These are phyloP conservation scores for Atherinomorus stipes DNA, from an alignment of 2,113 vertebrate species.

Conservation along the genomic window DNA sequence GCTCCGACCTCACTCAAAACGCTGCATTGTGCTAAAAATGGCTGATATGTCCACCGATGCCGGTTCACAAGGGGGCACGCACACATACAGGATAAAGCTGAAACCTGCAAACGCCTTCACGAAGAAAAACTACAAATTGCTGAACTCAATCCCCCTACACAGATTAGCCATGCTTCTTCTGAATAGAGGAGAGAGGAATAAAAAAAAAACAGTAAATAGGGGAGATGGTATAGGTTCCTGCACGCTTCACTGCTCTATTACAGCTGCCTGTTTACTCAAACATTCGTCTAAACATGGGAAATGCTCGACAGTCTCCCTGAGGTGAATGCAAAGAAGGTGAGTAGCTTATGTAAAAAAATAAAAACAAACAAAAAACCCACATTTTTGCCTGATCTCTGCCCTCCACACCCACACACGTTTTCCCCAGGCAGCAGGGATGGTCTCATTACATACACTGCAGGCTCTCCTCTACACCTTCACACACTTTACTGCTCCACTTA, in stretches of 20 bases:
- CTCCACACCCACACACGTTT: slow-evolving; percentile 25
- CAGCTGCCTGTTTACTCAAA: slow-evolving; percentile 45
- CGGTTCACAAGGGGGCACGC: slow-evolving; percentile 3
- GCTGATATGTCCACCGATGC: slow-evolving; percentile 25
- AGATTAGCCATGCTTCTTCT: slow-evolving; percentile 11
- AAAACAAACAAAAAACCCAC: slow-evolving; percentile 8
- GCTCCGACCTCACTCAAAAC: slow-evolving; percentile 38
- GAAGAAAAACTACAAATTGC: slow-evolving; percentile 30
- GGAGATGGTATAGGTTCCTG: slow-evolving; percentile 20
- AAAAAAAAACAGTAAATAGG: slow-evolving; percentile 18
- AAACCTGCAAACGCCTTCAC: not conserved
- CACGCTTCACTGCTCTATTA: slow-evolving; percentile 37
- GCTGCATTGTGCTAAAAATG: not conserved
- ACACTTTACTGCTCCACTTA: slow-evolving; percentile 21
- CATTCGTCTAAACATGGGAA: slow-evolving; percentile 34
- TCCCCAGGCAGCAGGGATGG: slow-evolving; percentile 19
- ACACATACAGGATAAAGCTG: not conserved
- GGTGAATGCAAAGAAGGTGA: slow-evolving; percentile 34
- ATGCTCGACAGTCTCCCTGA: slow-evolving; percentile 17
- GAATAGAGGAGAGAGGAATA: slow-evolving; percentile 9
- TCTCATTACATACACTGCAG: slow-evolving; percentile 40
- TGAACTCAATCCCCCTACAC: slow-evolving; percentile 21
- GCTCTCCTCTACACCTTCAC: slow-evolving; percentile 13
- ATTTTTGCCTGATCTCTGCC: slow-evolving; percentile 26
- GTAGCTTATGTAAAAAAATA: slow-evolving; percentile 6